These are phyloP conservation scores for Monochamus alternatus DNA, from an alignment of 2,888 invertebrate genomes.

Conservation along the genomic window DNA sequence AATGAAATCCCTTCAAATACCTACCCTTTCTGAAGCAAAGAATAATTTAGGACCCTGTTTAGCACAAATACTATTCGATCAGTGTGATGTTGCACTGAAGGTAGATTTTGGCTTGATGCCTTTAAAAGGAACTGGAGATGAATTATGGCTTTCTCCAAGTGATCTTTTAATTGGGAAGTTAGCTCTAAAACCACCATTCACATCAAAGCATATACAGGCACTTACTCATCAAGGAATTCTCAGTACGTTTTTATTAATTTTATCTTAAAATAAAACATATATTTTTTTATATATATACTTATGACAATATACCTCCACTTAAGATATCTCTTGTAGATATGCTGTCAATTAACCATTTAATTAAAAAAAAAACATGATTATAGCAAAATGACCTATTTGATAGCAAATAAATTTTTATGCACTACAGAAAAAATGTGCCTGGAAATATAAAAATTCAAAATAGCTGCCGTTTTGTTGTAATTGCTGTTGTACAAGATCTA, in stretches of 20 bases:
- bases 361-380: too few relatives aligned
- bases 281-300: too few relatives aligned
- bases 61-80: conserved; percentile 64
- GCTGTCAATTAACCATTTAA: too few relatives aligned
- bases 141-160: conserved; percentile 70
- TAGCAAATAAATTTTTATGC: too few relatives aligned
- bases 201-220: conserved; percentile 67
- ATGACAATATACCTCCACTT: too few relatives aligned
- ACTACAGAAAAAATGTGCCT: too few relatives aligned
- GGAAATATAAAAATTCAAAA: too few relatives aligned
- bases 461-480: too few relatives aligned
- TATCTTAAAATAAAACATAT: too few relatives aligned
- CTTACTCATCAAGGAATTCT: conserved; percentile 69
- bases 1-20: conserved; percentile 57
- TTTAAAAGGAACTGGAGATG: conserved; percentile 65
- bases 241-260: conserved; percentile 55
- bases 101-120: conserved; percentile 63
- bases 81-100: conserved; percentile 61
- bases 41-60: conserved; percentile 63
- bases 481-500: too few relatives aligned
- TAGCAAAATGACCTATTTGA: too few relatives aligned
- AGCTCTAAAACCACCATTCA: conserved; percentile 67
- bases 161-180: conserved; percentile 69
- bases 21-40: conserved; percentile 65
- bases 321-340: too few relatives aligned